These are phyloP conservation scores for Ctenodactylus gundi DNA, from an alignment of 2,113 vertebrate species.

Conservation along the genomic window DNA sequence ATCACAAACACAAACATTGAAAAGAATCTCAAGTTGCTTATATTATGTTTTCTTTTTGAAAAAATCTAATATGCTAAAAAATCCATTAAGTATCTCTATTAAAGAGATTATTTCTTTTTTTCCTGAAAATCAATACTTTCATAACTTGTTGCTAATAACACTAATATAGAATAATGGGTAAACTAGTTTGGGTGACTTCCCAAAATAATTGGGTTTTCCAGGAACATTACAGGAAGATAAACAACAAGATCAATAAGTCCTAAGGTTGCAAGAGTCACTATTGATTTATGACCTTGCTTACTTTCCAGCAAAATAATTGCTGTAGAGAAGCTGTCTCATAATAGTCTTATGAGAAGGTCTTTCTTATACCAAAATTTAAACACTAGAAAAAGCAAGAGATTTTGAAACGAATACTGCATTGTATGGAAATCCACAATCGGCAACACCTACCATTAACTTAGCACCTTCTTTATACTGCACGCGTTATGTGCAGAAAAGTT, in stretches of 20 bases:
- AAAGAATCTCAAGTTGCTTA: background rate
- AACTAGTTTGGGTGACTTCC: slow-evolving; percentile 67
- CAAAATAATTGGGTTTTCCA: slow-evolving; percentile 68
- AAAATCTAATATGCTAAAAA: slow-evolving; percentile 28
- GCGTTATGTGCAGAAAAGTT: background rate
- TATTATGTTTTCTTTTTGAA: background rate
- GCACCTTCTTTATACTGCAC: background rate
- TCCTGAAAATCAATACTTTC: slow-evolving; percentile 55
- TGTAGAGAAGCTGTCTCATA: slow-evolving; percentile 42
- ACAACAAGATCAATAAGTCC: slow-evolving; percentile 73
- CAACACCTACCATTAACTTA: background rate
- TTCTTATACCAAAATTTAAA: slow-evolving; percentile 36
- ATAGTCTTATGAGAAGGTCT: slow-evolving; percentile 47
- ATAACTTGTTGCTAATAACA: slow-evolving; percentile 54
- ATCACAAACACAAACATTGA: slow-evolving; percentile 22
- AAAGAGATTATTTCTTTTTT: slow-evolving; percentile 61
- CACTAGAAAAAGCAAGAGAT: background rate
- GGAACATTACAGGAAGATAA: slow-evolving; percentile 70
- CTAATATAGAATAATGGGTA: slow-evolving; percentile 42
- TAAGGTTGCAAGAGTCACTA: slow-evolving; percentile 68
- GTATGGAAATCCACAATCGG: slow-evolving; percentile 4
- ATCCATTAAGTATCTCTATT: slow-evolving; percentile 11
- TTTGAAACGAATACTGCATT: background rate
- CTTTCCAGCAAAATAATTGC: slow-evolving; percentile 65
- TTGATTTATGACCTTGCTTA: slow-evolving; percentile 68